phyloP scores from a whole-genome alignment of 2,888 invertebrate species.

The Oithona nana region DNA sequence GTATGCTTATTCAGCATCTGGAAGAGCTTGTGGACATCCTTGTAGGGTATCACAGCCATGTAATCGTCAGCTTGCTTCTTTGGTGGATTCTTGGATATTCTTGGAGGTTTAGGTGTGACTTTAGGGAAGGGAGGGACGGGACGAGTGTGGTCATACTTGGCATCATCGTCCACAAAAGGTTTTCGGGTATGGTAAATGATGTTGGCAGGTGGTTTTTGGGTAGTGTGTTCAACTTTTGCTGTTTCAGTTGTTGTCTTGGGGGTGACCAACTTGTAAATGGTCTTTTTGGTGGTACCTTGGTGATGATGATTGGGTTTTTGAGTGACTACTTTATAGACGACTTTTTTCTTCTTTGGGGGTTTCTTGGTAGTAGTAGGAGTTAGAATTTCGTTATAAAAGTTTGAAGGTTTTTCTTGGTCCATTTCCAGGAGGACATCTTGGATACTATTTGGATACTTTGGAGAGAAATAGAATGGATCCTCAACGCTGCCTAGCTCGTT shows the following conservation, averaged over 20 bases:
- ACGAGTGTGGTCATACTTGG: background rate
- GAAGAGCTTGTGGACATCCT: conserved; percentile 17
- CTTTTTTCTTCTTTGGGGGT: background rate
- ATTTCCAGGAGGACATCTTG: conserved; percentile 11
- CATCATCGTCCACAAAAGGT: background rate
- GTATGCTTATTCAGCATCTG: conserved; percentile 16
- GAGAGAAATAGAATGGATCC: background rate
- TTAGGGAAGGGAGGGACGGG: background rate
- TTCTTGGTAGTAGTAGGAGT: background rate
- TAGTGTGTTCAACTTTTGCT: background rate
- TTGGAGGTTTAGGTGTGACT: background rate
- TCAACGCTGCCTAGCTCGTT: background rate
- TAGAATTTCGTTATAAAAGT: background rate
- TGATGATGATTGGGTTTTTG: background rate
- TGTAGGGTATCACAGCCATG: conserved; percentile 17
- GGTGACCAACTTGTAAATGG: background rate
- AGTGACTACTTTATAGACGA: background rate
- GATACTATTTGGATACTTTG: conserved; percentile 1
- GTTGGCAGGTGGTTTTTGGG: background rate
- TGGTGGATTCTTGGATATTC: background rate
- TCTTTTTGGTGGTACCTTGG: background rate
- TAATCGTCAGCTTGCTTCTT: background rate
- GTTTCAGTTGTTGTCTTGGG: background rate
- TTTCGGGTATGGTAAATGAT: background rate
- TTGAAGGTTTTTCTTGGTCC: too few relatives aligned